phyloP scores from a whole-genome alignment of 2,888 invertebrate genomes.

The Timema cristinae region DNA sequence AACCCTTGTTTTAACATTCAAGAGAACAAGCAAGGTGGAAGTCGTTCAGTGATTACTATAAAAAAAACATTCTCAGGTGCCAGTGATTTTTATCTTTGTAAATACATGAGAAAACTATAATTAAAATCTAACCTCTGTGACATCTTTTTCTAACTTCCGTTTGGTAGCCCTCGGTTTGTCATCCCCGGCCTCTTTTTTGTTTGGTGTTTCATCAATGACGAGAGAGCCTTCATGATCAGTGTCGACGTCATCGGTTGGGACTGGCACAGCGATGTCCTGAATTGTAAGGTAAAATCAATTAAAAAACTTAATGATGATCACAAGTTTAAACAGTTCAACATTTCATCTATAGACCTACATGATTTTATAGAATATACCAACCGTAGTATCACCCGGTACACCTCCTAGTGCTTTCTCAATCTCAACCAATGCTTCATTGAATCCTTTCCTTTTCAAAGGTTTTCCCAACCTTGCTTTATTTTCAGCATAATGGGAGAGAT shows the following conservation, averaged over 20 bases:
- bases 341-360: too few species aligned
- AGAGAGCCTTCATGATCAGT: constrained; percentile 39
- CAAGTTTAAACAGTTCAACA: too few species aligned
- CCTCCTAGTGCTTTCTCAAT: constrained; percentile 66
- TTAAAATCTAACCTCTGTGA: background rate
- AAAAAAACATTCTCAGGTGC: too few species aligned
- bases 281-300: too few species aligned
- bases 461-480: constrained; percentile 76
- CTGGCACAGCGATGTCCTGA: background rate
- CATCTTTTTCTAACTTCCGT: constrained; percentile 5
- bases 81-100: too few species aligned
- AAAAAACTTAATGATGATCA: too few species aligned
- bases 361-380: too few species aligned
- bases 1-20: too few species aligned
- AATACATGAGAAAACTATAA: too few species aligned
- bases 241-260: constrained; percentile 27
- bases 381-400: background rate
- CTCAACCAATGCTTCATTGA: constrained; percentile 82
- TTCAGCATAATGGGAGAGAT: constrained; percentile 77
- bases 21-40: too few species aligned
- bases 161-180: background rate
- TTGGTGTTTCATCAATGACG: constrained; percentile 41
- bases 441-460: constrained; percentile 74
- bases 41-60: too few species aligned
- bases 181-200: constrained; percentile 10